Percentiles rank a stretch among this genome's conserved stretches.
phyloP scores from a whole-genome alignment of 2,888 invertebrate genomes.

The Hetaerina titia region DNA sequence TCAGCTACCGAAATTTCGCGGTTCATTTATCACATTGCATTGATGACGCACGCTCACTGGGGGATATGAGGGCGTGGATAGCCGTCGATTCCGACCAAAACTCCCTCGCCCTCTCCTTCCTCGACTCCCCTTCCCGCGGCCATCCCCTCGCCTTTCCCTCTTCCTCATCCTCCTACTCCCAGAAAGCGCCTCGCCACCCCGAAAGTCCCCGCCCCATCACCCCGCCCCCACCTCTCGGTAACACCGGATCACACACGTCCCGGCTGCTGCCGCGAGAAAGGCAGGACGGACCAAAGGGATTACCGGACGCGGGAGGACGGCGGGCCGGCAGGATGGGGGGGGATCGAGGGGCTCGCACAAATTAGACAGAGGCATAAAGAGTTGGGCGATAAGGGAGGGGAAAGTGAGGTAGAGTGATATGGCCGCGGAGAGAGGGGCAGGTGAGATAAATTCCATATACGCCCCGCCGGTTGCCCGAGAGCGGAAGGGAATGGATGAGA shows the following conservation, averaged over 20 bases:
- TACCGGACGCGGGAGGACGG: neutral
- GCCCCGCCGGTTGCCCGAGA: neutral
- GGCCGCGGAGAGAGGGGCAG: neutral
- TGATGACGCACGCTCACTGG: constrained; percentile 34
- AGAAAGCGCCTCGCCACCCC: too few species aligned
- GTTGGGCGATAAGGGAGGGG: neutral
- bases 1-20: constrained; percentile 52
- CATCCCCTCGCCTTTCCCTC: too few species aligned
- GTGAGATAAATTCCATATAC: neutral
- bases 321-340: too few species aligned
- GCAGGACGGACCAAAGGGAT: neutral
- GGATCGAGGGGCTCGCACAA: neutral
- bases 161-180: too few species aligned
- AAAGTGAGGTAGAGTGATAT: neutral
- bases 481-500: neutral
- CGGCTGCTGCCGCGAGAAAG: neutral
- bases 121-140: too few species aligned
- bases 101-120: neutral
- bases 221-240: neutral
- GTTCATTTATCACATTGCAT: constrained; percentile 56
- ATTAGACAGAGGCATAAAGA: constrained; percentile 1
- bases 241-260: too few species aligned
- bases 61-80: neutral
- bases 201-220: neutral
- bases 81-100: neutral